These are phyloP conservation scores for Drosophila neotestacea DNA, from an alignment of 2,888 invertebrate species.

Conservation along the genomic window DNA sequence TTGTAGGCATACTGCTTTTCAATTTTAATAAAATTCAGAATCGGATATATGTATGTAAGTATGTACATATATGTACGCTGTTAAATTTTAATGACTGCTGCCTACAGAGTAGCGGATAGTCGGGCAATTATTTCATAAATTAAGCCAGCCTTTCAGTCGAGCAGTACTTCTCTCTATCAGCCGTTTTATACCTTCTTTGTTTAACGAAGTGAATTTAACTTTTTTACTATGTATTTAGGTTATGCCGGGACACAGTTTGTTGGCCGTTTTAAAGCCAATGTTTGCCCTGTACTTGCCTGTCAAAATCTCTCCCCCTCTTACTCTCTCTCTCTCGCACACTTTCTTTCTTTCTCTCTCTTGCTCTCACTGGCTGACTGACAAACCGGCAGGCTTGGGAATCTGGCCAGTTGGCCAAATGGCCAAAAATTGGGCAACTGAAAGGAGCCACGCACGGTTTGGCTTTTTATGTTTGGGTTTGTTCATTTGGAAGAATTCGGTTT, in stretches of 20 bases:
- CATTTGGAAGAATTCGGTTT: slow-evolving; percentile 69
- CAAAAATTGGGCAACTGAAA: slow-evolving; percentile 19
- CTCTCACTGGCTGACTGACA: neutral
- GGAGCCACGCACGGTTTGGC: slow-evolving; percentile 34
- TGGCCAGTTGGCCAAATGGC: slow-evolving; percentile 20
- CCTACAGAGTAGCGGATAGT: slow-evolving; percentile 9
- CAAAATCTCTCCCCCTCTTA: neutral
- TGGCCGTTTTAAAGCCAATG: slow-evolving; percentile 33
- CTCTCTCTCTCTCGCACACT: neutral
- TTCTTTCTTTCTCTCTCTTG: neutral
- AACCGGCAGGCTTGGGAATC: slow-evolving; percentile 27
- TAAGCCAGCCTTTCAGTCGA: neutral
- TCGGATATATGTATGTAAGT: no score
- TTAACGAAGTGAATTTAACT: slow-evolving; percentile 67
- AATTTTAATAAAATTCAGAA: no score
- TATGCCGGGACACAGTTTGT: slow-evolving; percentile 32
- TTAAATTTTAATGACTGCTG: no score
- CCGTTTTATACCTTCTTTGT: slow-evolving; percentile 40
- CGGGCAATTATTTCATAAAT: no score
- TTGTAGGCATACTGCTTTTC: no score
- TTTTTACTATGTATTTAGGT: slow-evolving; percentile 58
- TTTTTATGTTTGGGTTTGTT: slow-evolving; percentile 56
- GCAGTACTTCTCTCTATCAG: neutral
- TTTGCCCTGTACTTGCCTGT: slow-evolving; percentile 12
- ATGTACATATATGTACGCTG: no score